phyloP scores from a whole-genome alignment of 2,113 vertebrate genomes.

The Mixornis gularis region DNA sequence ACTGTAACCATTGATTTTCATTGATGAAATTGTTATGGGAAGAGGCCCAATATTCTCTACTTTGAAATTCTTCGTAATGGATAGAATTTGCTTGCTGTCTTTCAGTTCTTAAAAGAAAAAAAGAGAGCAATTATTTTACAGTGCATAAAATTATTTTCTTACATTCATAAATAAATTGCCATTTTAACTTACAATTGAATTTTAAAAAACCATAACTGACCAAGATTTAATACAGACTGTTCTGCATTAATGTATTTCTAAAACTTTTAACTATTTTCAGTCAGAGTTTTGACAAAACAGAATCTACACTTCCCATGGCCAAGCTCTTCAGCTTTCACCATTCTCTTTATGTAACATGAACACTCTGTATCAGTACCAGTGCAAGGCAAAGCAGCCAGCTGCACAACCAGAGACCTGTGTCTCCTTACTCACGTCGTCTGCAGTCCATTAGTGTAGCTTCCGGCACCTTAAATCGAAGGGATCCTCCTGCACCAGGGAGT shows the following conservation, averaged over 20 bases:
- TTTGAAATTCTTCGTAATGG: conserved; percentile 91
- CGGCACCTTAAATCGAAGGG: conserved; percentile 93
- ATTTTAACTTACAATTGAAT: not conserved
- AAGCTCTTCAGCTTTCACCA: not conserved
- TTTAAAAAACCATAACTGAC: not conserved
- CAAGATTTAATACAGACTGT: not conserved
- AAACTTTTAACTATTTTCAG: not conserved
- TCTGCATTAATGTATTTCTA: not conserved
- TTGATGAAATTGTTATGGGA: conserved; percentile 88
- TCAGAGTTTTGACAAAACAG: not conserved
- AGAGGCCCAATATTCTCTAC: conserved; percentile 94
- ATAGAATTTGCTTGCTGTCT: conserved; percentile 87
- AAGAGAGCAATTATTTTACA: not conserved
- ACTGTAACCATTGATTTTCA: conserved; percentile 94
- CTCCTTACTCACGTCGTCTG: conserved; percentile 81
- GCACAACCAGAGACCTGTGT: not conserved
- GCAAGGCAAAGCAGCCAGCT: not conserved
- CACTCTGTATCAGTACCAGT: not conserved
- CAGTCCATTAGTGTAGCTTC: conserved; percentile 97
- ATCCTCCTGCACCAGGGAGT: conserved; percentile 85
- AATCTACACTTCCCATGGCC: not conserved
- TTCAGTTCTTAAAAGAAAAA: conserved; percentile 77
- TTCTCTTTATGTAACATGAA: not conserved
- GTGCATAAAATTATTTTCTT: not conserved
- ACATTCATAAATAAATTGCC: not conserved